Evolutionary conservation across 1,140 invertebrate species (phyloP), one percentile per base, ranked within the genome.

Genomic region (Lordiphosa collinella): DNA sequence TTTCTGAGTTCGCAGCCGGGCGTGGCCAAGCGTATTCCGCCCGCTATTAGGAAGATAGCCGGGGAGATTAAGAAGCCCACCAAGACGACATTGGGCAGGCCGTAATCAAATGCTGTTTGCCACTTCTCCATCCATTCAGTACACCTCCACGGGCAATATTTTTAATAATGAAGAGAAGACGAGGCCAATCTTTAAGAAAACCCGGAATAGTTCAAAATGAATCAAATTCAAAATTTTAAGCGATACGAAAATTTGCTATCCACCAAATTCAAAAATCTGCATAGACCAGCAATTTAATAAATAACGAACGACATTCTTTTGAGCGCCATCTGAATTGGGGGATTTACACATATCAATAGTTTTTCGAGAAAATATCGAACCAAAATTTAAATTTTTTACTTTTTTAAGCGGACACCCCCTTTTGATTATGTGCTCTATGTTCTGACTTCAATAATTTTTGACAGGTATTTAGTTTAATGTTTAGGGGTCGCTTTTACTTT

Each of bases 1-100:
- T 88, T 88, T 31, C 43, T 84, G 3, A 84, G 78, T 34, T 84
- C 78, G 4, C 79, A 84, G 47, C 79, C 79, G 22, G 78, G 79
- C 8, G 65, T 84, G 59, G 74, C 79, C 8, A 84, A 85, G 38
- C 64, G 73, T 7, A 85, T 85, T 14, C 78, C 78, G 34, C 78
- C 78, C 5, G 78, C 78, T 37, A 84, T 84, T 32, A 78, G 76
- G 11, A 84, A 70, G 46, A 57, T 85, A 32, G 73, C 78, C 5
- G 70, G 65, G 3, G 73, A 78, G 1, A 40, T 78, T 8, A 84
- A 84, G 40, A 85, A 85, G 34, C 35, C 60, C 11, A 11, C 9
- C 14, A 78, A 78, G 36, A 38, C 52, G 36, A 38, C 52, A 18
- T 14, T 34, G 10, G 16, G 34, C 4, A 40, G 32, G 50, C 11